These are phyloP conservation scores for Lonchura striata DNA, from an alignment of 2,113 vertebrate genomes.

Conservation along the genomic window DNA sequence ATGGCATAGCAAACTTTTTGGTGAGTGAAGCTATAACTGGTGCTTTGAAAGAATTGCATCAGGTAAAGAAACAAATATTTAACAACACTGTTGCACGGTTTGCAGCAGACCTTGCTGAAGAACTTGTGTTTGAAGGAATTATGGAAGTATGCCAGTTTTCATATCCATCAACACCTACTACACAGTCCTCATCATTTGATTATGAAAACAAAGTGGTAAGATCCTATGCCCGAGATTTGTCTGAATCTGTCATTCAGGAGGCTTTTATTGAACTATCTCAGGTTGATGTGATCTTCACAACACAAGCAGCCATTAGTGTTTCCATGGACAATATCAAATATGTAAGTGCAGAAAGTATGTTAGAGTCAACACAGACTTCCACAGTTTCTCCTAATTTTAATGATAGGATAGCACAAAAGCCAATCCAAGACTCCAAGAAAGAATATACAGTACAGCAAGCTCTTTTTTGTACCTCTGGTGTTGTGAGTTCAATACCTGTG, in stretches of 20 bases:
- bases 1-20: constrained; percentile 86
- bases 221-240: constrained; percentile 92
- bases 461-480: constrained; percentile 89
- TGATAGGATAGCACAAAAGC: constrained; percentile 46
- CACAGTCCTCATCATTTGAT: constrained; percentile 77
- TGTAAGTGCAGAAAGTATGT: constrained; percentile 78
- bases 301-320: constrained; percentile 92
- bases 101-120: constrained; percentile 92
- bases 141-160: constrained; percentile 99
- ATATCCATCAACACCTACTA: constrained; percentile 83
- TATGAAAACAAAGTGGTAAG: constrained; percentile 86
- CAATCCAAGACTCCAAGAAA: constrained; percentile 66
- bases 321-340: constrained; percentile 88
- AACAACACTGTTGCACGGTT: constrained; percentile 87
- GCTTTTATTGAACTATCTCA: constrained; percentile 97
- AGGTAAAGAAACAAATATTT: constrained; percentile 92
- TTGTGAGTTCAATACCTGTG: constrained; percentile 90
- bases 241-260: constrained; percentile 96
- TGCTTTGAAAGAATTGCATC: constrained; percentile 88
- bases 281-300: constrained; percentile 87
- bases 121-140: constrained; percentile 95
- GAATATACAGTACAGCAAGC: constrained; percentile 88
- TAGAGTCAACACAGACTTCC: constrained; percentile 74
- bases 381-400: constrained; percentile 70
- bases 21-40: constrained; percentile 90